Evolutionary conservation across 2,888 invertebrate genomes (phyloP).

Genomic region (Ormyrus thymus): DNA sequence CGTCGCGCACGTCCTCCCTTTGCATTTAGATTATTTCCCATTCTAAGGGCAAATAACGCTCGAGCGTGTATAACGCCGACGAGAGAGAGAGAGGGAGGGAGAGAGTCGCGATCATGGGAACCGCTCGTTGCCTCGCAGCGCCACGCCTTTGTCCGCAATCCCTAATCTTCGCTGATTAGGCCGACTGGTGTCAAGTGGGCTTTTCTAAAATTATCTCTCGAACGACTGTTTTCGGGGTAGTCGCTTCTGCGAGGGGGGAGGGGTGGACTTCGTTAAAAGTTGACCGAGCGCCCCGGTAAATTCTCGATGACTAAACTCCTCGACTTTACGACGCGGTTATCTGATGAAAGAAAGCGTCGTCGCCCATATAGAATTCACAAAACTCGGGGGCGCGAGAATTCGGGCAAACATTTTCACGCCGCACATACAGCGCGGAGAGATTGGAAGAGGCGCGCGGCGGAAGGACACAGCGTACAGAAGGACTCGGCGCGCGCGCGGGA

Average conservation of each 20-base stretch:
- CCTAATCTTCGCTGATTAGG: slow-evolving; percentile 40
- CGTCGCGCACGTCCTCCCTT: slow-evolving; percentile 56
- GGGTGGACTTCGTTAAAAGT: no score
- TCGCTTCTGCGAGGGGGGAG: no score
- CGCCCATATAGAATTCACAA: neutral
- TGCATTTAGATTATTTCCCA: slow-evolving; percentile 63
- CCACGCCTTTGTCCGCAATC: slow-evolving; percentile 24
- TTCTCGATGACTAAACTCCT: neutral
- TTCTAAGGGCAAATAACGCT: slow-evolving; percentile 66
- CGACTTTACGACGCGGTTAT: neutral
- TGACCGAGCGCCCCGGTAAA: no score
- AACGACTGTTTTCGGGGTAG: no score
- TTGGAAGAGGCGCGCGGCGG: slow-evolving; percentile 6
- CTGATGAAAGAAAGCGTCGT: neutral
- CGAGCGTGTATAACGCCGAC: slow-evolving; percentile 56
- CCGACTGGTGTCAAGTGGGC: neutral
- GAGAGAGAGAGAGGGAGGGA: neutral
- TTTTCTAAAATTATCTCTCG: no score
- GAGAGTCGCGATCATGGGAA: slow-evolving; percentile 50
- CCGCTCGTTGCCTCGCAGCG: slow-evolving; percentile 16
- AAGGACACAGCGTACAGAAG: neutral
- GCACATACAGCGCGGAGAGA: slow-evolving; percentile 22
- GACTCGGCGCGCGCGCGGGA: slow-evolving; percentile 29
- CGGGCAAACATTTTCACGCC: slow-evolving; percentile 41
- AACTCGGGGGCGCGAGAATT: slow-evolving; percentile 1